Percentiles rank a stretch among this genome's conserved stretches.
phyloP scores from a whole-genome alignment of 2,888 invertebrate species.

The Tiliacea citrago region DNA sequence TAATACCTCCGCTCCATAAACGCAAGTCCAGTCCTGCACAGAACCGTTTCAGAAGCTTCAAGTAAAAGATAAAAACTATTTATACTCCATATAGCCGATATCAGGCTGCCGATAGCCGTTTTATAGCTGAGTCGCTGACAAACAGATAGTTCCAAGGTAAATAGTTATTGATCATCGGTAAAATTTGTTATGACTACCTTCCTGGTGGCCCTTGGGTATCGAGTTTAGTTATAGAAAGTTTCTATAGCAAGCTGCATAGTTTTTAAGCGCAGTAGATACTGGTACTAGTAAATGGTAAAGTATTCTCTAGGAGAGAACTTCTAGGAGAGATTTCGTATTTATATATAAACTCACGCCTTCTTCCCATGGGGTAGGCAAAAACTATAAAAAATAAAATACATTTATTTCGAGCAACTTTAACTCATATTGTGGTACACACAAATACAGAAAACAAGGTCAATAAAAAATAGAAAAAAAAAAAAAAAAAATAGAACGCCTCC shows the following conservation, averaged over 20 bases:
- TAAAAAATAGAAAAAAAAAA: too few species aligned
- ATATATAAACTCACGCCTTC: not conserved
- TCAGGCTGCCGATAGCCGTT: slow-evolving; percentile 49
- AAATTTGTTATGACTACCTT: slow-evolving; percentile 54
- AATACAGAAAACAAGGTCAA: too few species aligned
- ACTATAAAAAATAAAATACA: too few species aligned
- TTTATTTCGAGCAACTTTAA: too few species aligned
- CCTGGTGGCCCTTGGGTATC: not conserved
- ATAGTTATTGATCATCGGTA: slow-evolving; percentile 58
- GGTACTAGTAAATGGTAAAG: too few species aligned
- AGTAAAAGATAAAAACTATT: slow-evolving; percentile 60
- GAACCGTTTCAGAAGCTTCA: slow-evolving; percentile 38
- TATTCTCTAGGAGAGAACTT: too few species aligned
- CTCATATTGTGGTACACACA: too few species aligned
- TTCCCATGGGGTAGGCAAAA: too few species aligned
- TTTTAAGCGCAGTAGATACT: not conserved
- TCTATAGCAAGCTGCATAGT: not conserved
- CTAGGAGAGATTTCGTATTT: not conserved
- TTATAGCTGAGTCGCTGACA: slow-evolving; percentile 51
- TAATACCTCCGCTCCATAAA: not conserved
- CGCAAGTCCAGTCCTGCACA: slow-evolving; percentile 25
- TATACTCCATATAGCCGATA: slow-evolving; percentile 53
- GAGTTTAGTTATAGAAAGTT: not conserved
- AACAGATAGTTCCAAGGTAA: slow-evolving; percentile 53
- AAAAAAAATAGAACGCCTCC: too few species aligned